phyloP scores from a whole-genome alignment of 2,113 vertebrate genomes.

The Hippocampus barbouri region DNA sequence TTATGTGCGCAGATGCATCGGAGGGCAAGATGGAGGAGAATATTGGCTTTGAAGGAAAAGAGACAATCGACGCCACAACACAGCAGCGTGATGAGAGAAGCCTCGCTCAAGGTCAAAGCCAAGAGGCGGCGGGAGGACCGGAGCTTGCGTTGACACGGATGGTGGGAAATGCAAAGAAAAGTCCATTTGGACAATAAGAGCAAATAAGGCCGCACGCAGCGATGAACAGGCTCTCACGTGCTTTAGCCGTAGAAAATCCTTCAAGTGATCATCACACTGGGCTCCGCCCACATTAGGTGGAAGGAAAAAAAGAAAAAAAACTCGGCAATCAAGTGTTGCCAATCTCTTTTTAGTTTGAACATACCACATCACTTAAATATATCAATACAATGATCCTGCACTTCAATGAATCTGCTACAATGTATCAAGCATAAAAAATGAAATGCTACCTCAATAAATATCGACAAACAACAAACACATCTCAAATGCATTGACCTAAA shows the following conservation, averaged over 20 bases:
- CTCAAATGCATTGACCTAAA: no score
- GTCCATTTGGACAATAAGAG: slow-evolving; percentile 12
- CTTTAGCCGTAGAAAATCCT: background rate
- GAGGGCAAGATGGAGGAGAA: slow-evolving; percentile 18
- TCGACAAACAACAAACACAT: no score
- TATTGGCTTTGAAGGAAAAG: slow-evolving; percentile 15
- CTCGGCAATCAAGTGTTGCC: no score
- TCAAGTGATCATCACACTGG: background rate
- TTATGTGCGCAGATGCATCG: slow-evolving; percentile 28
- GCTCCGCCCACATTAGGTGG: no score
- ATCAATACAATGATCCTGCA: no score
- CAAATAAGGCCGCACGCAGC: background rate
- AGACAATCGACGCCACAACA: slow-evolving; percentile 17
- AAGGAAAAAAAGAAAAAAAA: no score
- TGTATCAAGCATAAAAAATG: no score
- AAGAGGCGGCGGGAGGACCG: slow-evolving; percentile 18
- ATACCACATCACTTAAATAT: no score
- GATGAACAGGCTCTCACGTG: background rate
- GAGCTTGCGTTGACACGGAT: slow-evolving; percentile 37
- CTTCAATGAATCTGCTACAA: no score
- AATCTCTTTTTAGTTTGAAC: no score
- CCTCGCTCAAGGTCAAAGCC: slow-evolving; percentile 58
- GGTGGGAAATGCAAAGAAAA: slow-evolving; percentile 18
- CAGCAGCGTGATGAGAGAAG: slow-evolving; percentile 37
- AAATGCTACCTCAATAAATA: no score